These are phyloP conservation scores for Ctenochaetus hawaiiensis DNA, from an alignment of 2,797 vertebrate species.

Conservation along the genomic window DNA sequence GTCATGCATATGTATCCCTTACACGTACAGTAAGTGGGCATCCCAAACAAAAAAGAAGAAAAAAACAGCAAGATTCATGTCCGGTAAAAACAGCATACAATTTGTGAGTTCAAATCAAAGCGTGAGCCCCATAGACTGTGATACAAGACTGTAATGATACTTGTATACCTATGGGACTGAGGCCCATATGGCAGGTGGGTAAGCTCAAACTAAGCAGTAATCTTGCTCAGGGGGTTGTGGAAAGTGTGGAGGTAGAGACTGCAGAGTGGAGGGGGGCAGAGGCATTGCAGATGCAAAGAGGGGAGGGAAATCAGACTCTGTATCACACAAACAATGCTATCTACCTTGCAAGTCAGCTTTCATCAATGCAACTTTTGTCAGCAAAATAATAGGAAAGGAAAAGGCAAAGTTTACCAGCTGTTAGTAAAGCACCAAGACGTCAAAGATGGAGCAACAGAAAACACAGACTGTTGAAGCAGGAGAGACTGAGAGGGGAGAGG, in stretches of 20 bases:
- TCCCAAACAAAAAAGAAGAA: background rate
- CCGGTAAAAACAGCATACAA: slow-evolving; percentile 81
- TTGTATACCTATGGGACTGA: slow-evolving; percentile 75
- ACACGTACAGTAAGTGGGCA: slow-evolving; percentile 10
- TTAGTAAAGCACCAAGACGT: slow-evolving; percentile 94
- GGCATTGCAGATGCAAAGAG: slow-evolving; percentile 76
- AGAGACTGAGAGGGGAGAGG: slow-evolving; percentile 36
- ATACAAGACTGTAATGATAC: slow-evolving; percentile 79
- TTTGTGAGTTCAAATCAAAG: slow-evolving; percentile 83
- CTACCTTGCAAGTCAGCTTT: slow-evolving; percentile 99
- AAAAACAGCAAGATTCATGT: slow-evolving; percentile 18
- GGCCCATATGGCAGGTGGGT: slow-evolving; percentile 47
- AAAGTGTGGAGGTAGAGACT: slow-evolving; percentile 52
- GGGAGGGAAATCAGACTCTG: slow-evolving; percentile 88
- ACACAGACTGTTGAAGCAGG: slow-evolving; percentile 85
- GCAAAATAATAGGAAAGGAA: slow-evolving; percentile 93
- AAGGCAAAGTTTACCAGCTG: slow-evolving; percentile 95
- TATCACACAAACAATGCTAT: slow-evolving; percentile 91
- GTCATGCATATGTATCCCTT: slow-evolving; percentile 52
- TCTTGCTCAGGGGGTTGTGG: slow-evolving; percentile 55
- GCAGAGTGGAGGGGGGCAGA: slow-evolving; percentile 40
- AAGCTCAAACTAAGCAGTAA: slow-evolving; percentile 49
- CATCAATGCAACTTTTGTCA: slow-evolving; percentile 98
- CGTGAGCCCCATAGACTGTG: slow-evolving; percentile 81
- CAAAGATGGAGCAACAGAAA: slow-evolving; percentile 85